phyloP scores from a whole-genome alignment of 2,113 vertebrate genomes.

The Stercorarius parasiticus region DNA sequence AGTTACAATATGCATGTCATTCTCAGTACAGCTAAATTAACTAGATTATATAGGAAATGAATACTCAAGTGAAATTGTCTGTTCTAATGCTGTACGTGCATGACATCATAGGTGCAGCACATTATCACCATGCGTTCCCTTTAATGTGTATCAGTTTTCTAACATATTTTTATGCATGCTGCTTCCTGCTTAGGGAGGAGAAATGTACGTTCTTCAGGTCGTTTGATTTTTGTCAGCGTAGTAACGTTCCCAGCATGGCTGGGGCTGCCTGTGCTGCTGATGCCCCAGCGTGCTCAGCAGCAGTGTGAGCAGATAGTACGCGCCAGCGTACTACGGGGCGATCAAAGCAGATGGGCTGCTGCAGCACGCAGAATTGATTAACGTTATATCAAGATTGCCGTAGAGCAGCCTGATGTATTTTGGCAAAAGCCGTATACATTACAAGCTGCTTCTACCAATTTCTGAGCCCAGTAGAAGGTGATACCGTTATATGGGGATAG shows the following conservation, averaged over 20 bases:
- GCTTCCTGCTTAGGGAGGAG: not conserved
- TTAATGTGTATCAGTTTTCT: not conserved
- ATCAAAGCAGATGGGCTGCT: slow-evolving; percentile 7
- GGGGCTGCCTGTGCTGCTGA: not conserved
- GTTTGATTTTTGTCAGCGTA: not conserved
- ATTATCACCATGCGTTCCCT: not conserved
- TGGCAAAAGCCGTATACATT: not conserved
- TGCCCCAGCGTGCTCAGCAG: not conserved
- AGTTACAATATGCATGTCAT: not conserved
- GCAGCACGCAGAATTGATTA: slow-evolving; percentile 22
- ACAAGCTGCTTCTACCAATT: not conserved
- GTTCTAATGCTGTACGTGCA: not conserved
- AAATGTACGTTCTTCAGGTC: not conserved
- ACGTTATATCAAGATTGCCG: not conserved
- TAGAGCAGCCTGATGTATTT: not conserved
- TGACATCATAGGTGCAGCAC: not conserved
- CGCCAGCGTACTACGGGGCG: not conserved
- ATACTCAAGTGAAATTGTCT: not conserved
- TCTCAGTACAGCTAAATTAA: not conserved
- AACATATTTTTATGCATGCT: not conserved
- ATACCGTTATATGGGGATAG: not conserved
- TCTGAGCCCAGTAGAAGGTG: not conserved
- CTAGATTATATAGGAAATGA: not conserved
- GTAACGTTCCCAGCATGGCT: not conserved
- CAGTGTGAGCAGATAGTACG: not conserved